phyloP scores from a whole-genome alignment of 2,113 vertebrate species.

The Pelecanus crispus region DNA sequence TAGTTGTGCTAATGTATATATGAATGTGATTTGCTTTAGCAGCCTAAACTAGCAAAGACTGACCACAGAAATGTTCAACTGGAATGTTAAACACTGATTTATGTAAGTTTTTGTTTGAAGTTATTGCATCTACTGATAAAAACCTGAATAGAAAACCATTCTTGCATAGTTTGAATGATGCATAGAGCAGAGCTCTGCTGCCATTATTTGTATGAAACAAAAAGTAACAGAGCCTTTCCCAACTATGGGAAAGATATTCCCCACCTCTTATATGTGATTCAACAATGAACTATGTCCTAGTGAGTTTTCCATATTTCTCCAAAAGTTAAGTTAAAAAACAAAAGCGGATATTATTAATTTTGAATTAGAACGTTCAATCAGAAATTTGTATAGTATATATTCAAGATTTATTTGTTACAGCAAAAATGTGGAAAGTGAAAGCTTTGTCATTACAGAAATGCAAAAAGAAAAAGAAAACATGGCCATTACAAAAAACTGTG shows the following conservation, averaged over 20 bases:
- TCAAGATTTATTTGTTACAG: neutral
- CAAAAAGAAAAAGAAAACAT: neutral
- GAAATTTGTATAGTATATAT: neutral
- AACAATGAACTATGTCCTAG: neutral
- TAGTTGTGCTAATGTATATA: neutral
- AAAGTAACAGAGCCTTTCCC: neutral
- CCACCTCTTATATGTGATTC: neutral
- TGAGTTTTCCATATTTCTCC: neutral
- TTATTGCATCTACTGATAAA: neutral
- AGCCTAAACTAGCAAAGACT: neutral
- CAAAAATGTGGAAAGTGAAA: neutral
- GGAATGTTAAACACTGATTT: neutral
- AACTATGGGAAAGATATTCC: neutral
- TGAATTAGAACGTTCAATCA: neutral
- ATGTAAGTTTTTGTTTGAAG: neutral
- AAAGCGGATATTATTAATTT: neutral
- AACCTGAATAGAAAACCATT: neutral
- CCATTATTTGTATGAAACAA: neutral
- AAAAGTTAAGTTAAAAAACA: neutral
- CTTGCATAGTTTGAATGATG: neutral
- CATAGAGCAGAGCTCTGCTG: neutral
- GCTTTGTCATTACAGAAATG: neutral
- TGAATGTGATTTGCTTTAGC: neutral
- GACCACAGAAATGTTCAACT: neutral
- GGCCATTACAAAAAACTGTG: neutral